Base-by-base conservation (phyloP, 2,113 vertebrate species). In the Dissostichus mawsoni region DNA sequence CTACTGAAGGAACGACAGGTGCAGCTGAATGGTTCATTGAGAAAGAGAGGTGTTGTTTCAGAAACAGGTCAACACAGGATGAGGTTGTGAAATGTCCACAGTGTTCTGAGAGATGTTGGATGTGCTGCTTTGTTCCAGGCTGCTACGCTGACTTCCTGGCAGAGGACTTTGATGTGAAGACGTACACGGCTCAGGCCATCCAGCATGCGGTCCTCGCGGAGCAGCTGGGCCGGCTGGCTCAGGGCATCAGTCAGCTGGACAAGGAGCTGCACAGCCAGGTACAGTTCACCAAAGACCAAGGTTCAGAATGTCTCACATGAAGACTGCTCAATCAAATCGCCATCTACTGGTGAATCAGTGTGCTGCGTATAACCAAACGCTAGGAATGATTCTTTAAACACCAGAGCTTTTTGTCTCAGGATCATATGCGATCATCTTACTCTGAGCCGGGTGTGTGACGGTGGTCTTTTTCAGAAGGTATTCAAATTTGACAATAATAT, bases 201-300 rank as follows among this genome's bases (percentile, higher is more conserved):
- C 97, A 99, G 87, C 97, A 96, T 92, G 97, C 98, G 77, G 92
- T 99, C 74, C 98, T 99, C 73, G 96, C 97, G 18, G 97, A 99
- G 86, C 97, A 99, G 17, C 94, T 99, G 78, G 98, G 97, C 79
- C 96, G 96, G 87, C 96, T 99, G 76, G 97, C 97, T 1, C 97
- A 99, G 92, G 98, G 98, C 73, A 99, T 99, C 91, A 98, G 98
- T 92, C 98, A 99, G 85, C 84, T 99, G 91, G 98, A 99, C 94
- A 98, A 97, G 92, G 97, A 99, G 74, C 95, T 99, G 51, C 97
- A 99, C 82, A 91, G 96, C 79, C 97, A 99, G 95, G 98, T 98
- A 95, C 9, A 9, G 36, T 41, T 41, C 36, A 41, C 36, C 36
- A 41, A 41, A 41, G 5, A 41, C 36, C 36, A 7, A 29, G 6